Evolutionary conservation across 2,888 invertebrate genomes (phyloP).

Genomic region (Bugula neritina): DNA sequence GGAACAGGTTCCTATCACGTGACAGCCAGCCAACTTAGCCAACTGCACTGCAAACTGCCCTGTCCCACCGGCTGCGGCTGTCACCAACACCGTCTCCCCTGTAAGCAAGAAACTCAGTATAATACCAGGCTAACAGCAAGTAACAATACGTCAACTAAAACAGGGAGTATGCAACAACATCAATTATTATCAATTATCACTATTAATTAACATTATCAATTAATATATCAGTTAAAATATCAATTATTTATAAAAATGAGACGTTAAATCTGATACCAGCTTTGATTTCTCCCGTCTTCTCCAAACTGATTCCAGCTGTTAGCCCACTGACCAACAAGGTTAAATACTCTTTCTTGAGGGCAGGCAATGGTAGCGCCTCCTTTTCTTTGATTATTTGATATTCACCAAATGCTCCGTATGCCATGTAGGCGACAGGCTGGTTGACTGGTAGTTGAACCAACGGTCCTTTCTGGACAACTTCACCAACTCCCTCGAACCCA

Average conservation of each 20-base stretch:
- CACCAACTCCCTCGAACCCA: conserved; percentile 42
- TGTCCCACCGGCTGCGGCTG: conserved; percentile 47
- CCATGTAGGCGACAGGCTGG: conserved; percentile 43
- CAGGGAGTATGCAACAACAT: too few species aligned
- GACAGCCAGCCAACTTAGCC: conserved; percentile 45
- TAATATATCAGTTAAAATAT: too few species aligned
- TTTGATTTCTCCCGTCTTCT: conserved; percentile 39
- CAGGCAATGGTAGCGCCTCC: conserved; percentile 40
- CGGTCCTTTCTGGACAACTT: conserved; percentile 37
- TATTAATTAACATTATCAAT: too few species aligned
- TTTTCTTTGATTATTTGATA: conserved; percentile 41
- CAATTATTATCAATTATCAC: too few species aligned
- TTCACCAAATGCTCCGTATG: conserved; percentile 45
- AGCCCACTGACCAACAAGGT: conserved; percentile 47
- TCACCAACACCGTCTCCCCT: conserved; percentile 44
- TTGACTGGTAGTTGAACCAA: conserved; percentile 37
- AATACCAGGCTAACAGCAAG: too few species aligned
- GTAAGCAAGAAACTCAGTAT: conserved; percentile 9
- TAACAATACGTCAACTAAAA: too few species aligned
- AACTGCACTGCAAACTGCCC: conserved; percentile 49
- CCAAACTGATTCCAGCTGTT: conserved; percentile 49
- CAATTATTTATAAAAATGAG: neutral
- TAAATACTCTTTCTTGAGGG: conserved; percentile 38
- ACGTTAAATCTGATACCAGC: conserved; percentile 18
- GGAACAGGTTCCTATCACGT: conserved; percentile 50